Conservation (phyloP, 2,113 vertebrate genomes). For the Myotis davidii region DNA sequence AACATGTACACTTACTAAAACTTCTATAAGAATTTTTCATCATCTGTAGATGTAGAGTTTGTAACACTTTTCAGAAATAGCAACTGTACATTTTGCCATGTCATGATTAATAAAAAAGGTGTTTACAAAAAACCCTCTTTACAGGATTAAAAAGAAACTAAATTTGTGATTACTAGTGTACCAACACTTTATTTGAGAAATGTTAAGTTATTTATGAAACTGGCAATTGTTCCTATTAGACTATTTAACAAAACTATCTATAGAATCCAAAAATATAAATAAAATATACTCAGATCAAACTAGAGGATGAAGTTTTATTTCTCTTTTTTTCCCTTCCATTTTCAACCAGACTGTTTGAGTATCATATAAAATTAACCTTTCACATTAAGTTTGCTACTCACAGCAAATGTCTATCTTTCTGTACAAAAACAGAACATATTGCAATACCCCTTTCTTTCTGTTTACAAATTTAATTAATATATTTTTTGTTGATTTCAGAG, state of each 20-base stretch:
- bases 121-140: constrained; percentile 66
- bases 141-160: constrained; percentile 79
- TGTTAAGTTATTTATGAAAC: constrained; percentile 70
- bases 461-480: constrained; percentile 23
- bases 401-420: background rate
- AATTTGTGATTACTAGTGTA: constrained; percentile 70
- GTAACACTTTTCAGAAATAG: constrained; percentile 67
- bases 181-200: constrained; percentile 76
- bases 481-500: background rate
- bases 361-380: background rate
- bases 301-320: background rate
- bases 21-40: constrained; percentile 73
- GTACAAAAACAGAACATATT: background rate
- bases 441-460: background rate
- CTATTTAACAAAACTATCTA: constrained; percentile 76
- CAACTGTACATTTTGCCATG: constrained; percentile 62
- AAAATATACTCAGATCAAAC: background rate
- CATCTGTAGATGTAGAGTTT: constrained; percentile 70
- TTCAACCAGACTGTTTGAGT: constrained; percentile 20
- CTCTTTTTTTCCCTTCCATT: background rate
- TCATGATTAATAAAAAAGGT: constrained; percentile 64
- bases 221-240: constrained; percentile 71
- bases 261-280: background rate
- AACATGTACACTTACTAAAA: constrained; percentile 76
- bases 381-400: background rate